Conservation (phyloP, 2,113 vertebrate genomes). For the Nothoprocta perdicaria region DNA sequence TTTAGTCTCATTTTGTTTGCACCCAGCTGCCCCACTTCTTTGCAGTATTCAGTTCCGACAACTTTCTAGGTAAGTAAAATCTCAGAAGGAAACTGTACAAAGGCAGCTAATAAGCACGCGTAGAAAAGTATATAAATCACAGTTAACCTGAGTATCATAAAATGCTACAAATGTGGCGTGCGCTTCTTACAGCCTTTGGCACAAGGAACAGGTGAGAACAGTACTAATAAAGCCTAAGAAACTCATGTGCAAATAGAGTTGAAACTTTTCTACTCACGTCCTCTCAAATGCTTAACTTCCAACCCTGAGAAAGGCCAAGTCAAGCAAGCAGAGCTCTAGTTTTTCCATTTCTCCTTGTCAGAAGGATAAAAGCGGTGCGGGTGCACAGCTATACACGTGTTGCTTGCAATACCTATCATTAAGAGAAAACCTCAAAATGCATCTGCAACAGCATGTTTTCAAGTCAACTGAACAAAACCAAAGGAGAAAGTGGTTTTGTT, state of each 20-base stretch:
- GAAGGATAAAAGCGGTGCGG: background rate
- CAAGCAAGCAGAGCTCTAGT: background rate
- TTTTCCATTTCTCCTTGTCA: background rate
- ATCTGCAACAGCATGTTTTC: background rate
- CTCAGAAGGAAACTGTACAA: background rate
- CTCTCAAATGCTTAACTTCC: background rate
- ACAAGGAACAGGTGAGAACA: slow-evolving; percentile 43
- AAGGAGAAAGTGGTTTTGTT: background rate
- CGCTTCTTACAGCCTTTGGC: slow-evolving; percentile 74
- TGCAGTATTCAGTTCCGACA: background rate
- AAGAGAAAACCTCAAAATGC: background rate
- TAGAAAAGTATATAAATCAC: background rate
- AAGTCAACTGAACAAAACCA: background rate
- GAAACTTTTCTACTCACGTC: background rate
- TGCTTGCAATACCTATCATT: background rate
- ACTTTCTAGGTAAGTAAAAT: background rate
- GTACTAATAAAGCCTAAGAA: slow-evolving; percentile 3
- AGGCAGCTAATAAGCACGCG: background rate
- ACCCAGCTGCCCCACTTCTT: background rate
- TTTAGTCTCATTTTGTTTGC: background rate
- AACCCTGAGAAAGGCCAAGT: background rate
- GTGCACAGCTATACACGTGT: fast-evolving
- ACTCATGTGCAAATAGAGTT: background rate
- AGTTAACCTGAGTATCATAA: slow-evolving; percentile 75
- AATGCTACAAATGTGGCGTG: slow-evolving; percentile 68